Percentiles rank a stretch among this genome's conserved stretches.
Evolutionary conservation across 2,797 vertebrate genomes (phyloP).

Genomic region (Bufotes viridis): DNA sequence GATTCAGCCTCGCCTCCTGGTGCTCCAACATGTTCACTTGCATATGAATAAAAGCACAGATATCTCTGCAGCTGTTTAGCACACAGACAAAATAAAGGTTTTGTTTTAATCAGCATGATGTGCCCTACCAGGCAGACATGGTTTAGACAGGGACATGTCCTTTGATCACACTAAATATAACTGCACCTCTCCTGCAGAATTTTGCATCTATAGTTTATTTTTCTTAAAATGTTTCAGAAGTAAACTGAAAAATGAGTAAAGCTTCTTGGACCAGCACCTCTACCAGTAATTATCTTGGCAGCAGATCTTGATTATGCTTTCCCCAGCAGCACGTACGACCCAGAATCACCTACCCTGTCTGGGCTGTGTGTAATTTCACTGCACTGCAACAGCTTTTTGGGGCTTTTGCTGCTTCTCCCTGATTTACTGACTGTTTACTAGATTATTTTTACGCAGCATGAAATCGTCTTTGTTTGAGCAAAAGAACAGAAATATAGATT

Average conservation of each 20-base stretch:
- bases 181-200: neutral
- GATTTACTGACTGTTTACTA: conserved; percentile 45
- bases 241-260: neutral
- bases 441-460: conserved; percentile 55
- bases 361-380: conserved; percentile 29
- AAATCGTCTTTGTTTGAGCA: conserved; percentile 49
- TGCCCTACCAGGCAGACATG: too few species aligned
- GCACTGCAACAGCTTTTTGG: neutral
- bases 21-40: too few species aligned
- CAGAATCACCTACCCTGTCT: neutral
- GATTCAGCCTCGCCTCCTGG: too few species aligned
- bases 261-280: neutral
- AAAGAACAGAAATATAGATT: conserved; percentile 55
- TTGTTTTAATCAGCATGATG: too few species aligned
- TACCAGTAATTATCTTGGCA: conserved; percentile 18
- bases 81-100: too few species aligned
- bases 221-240: neutral
- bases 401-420: conserved; percentile 11
- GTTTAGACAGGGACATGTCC: too few species aligned
- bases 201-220: neutral
- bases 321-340: conserved; percentile 15
- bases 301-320: neutral
- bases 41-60: too few species aligned
- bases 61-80: too few species aligned
- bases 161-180: too few species aligned